Conservation (phyloP, 37 sponge, comb jelly and placozoan genomes). For the Diacarnus erythraeanus region DNA sequence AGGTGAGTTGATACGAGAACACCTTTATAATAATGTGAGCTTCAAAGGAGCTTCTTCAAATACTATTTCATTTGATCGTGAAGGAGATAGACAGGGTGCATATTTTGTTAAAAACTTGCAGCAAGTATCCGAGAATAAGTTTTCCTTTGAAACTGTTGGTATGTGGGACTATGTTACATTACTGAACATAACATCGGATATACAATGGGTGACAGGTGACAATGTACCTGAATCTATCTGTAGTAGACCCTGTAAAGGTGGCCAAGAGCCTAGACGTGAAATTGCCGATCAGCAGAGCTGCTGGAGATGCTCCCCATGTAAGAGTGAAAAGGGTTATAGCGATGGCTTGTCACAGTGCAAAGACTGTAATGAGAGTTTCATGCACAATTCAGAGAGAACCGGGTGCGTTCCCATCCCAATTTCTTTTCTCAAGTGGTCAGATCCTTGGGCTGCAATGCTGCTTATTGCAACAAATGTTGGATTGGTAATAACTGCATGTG, state of each 20-base stretch:
- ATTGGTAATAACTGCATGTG: conserved; percentile 7
- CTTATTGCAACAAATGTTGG: conserved; percentile 47
- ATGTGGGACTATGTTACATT: conserved; percentile 18
- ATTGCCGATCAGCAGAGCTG: conserved; percentile 40
- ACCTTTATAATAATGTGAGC: conserved; percentile 25
- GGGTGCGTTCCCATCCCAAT: conserved; percentile 38
- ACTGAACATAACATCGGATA: conserved; percentile 33
- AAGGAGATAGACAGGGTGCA: conserved; percentile 29
- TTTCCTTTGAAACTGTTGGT: conserved; percentile 13
- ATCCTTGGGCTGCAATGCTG: conserved; percentile 37
- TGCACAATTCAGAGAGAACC: conserved; percentile 39
- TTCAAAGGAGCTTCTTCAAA: conserved; percentile 12
- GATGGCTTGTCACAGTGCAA: conserved; percentile 35
- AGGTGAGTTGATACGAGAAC: conserved; percentile 31
- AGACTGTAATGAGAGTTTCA: conserved; percentile 39
- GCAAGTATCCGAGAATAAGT: not conserved
- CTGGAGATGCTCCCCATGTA: conserved; percentile 68
- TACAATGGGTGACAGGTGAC: conserved; percentile 31
- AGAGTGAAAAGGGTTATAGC: conserved; percentile 25
- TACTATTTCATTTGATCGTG: conserved; percentile 43
- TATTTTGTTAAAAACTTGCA: conserved; percentile 59
- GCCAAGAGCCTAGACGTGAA: conserved; percentile 24
- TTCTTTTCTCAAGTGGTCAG: conserved; percentile 18
- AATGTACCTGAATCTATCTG: conserved; percentile 11
- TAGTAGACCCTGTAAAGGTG: conserved; percentile 42